Evolutionary conservation across 2,797 vertebrate genomes (phyloP), one percentile per base, ranked within the genome.

Genomic region (Choloepus didactylus): DNA sequence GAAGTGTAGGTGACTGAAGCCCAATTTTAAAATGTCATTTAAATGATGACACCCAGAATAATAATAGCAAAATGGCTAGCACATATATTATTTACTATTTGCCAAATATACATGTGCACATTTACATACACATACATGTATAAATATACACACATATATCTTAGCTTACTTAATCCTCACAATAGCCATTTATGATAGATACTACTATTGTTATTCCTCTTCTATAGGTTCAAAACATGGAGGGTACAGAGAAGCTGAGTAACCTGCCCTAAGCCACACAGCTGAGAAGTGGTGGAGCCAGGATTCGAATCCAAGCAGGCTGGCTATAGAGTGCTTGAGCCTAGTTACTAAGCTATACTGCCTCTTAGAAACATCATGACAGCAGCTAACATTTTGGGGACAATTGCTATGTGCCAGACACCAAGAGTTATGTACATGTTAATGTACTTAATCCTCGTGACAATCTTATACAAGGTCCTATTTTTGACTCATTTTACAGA

Each of bases 401-500:
- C 14, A 59, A 9, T 76, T 25, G 16, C 14, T 84, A 4, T 29
- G 41, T 41, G 56, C 46, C n/a, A 72, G 56, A 21, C 10, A 35
- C 38, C 41, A 38, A 66, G 31, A 1, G 14, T 66, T 4, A 21
- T 49, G 27, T 44, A 3, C 70, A 1, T 54, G 38, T 83, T 64
- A 70, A 64, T 14, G 12, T n/a, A 56, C 62, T 94, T 73, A 54
- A 29, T 83, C 31, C 56, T 62, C 9, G 27, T 9, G 62, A 25
- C 5, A 3, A 81, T 91, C 41, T 15, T 76, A 9, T 67, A 5
- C 7, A 59, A 27, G 38, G 9, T 18, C 73, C 31, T 87, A 15
- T 70, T 91, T 54, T 66, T 85, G 88, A 76, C 54, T 18, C 44
- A 16, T 60, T 94, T 93, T 81, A 81, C 9, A 85, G 41, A 82